A percentile compares a stretch with the other conserved stretches of the same genome.
Evolutionary conservation across 2,113 vertebrate species (phyloP).

Genomic region (Genyomyrus donnyi): DNA sequence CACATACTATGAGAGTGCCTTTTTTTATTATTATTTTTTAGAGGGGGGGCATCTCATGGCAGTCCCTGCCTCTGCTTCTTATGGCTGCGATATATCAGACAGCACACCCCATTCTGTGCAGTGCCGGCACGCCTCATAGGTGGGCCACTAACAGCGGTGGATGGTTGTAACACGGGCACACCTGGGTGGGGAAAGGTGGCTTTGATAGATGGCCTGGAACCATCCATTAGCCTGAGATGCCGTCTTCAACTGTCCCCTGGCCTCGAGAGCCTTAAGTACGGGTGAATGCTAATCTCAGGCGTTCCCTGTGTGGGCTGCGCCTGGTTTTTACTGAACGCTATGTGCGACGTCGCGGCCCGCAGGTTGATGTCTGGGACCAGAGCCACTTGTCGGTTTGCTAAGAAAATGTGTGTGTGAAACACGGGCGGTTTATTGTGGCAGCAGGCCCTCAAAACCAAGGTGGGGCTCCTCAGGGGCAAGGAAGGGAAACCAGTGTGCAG

Average conservation of each 20-base stretch:
- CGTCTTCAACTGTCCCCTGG: not conserved
- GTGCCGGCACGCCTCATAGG: not conserved
- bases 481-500: not conserved
- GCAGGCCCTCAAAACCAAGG: not conserved
- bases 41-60: not conserved
- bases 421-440: not conserved
- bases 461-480: not conserved
- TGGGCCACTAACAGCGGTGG: not conserved
- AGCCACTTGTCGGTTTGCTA: not conserved
- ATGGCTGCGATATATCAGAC: no score
- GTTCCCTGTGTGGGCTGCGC: not conserved
- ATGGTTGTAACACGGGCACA: not conserved
- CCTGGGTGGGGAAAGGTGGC: not conserved
- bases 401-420: not conserved
- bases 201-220: not conserved
- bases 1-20: not conserved
- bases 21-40: not conserved
- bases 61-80: not conserved
- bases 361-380: not conserved
- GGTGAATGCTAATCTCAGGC: not conserved
- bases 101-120: not conserved
- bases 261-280: not conserved
- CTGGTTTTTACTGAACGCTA: not conserved
- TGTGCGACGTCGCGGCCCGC: not conserved
- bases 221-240: not conserved